Evolutionary conservation across 2,797 vertebrate species (phyloP), one percentile per base, ranked within the genome.

Genomic region (Lacerta agilis): DNA sequence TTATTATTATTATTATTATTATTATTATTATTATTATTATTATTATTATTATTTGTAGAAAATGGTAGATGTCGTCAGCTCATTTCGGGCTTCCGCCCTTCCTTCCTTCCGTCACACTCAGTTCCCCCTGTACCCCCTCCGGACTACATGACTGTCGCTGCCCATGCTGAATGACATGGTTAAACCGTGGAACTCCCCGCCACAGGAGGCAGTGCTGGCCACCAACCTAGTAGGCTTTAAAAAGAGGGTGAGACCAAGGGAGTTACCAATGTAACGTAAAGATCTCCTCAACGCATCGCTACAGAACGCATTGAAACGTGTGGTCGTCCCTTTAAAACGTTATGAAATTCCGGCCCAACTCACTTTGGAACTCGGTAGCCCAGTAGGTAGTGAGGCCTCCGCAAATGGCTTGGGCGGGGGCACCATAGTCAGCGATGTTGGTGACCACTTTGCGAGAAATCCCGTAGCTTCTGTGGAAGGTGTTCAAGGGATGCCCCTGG

Each of bases 381-480:
- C 90, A 91, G 79, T 91, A 93, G 55, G 90, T 93, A 11, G 88
- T 86, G 18, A 93, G 13, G 71, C 92, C 91, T 83, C 79, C 82
- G 17, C 91, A 91, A 5, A 92, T 89, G 4, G 89, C 90, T 81
- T 90, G 64, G 6, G 83, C 69, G 10, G 92, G 88, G 4, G 3
- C 45, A 8, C 91, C 90, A 75, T 83, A 82, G 17, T 79, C 69
- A 75, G 87, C 55, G 10, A 91, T 8, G 13, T 92, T 84, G 7
- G 5, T 36, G 20, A 93, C 87, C 23, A 77, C 58, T 38, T 82
- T 75, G 82, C 80, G 75, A 15, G 90, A 91, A 76, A 93, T 81
- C 9, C 86, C 80, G 36, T 92, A 90, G 69, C 89, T 79, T 81
- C 86, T 89, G 15, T 75, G n/a, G n/a, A 92, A 67, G 38, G 90